phyloP scores from a whole-genome alignment of 2,113 vertebrate species.

The Brachirus orientalis region DNA sequence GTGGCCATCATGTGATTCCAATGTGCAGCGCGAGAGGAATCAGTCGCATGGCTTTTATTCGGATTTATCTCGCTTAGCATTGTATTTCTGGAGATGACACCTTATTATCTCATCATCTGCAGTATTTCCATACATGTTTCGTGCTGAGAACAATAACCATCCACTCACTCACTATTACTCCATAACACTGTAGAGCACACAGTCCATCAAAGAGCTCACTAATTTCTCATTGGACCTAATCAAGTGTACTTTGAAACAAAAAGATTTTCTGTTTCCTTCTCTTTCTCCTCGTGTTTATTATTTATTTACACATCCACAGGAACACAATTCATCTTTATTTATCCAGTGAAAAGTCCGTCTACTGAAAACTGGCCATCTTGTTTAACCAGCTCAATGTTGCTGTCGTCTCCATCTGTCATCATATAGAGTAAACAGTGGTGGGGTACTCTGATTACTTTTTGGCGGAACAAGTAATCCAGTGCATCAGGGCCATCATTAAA shows the following conservation, averaged over 20 bases:
- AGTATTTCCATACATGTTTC: slow-evolving; percentile 8
- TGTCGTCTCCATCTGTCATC: too few species aligned
- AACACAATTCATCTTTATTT: not conserved
- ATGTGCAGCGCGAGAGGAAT: slow-evolving; percentile 33
- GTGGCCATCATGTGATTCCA: slow-evolving; percentile 12
- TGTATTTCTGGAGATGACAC: slow-evolving; percentile 16
- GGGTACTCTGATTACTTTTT: too few species aligned
- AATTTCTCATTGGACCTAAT: slow-evolving; percentile 73
- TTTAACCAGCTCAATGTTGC: too few species aligned
- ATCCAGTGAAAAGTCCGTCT: not conserved
- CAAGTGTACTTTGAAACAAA: slow-evolving; percentile 45
- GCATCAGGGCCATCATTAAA: too few species aligned
- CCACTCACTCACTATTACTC: slow-evolving; percentile 63
- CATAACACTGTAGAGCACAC: slow-evolving; percentile 20
- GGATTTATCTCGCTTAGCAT: not conserved
- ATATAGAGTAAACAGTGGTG: too few species aligned
- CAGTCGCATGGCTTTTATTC: slow-evolving; percentile 8
- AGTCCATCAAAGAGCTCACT: slow-evolving; percentile 72
- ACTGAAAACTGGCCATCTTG: not conserved
- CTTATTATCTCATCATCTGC: not conserved
- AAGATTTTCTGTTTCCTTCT: slow-evolving; percentile 27
- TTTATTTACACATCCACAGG: slow-evolving; percentile 16
- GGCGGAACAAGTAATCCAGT: too few species aligned
- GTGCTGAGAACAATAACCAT: slow-evolving; percentile 60
- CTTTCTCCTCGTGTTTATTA: not conserved